Percentiles rank a stretch among this genome's conserved stretches.
phyloP scores from a whole-genome alignment of 2,888 invertebrate species.

The Tenodera sinensis region DNA sequence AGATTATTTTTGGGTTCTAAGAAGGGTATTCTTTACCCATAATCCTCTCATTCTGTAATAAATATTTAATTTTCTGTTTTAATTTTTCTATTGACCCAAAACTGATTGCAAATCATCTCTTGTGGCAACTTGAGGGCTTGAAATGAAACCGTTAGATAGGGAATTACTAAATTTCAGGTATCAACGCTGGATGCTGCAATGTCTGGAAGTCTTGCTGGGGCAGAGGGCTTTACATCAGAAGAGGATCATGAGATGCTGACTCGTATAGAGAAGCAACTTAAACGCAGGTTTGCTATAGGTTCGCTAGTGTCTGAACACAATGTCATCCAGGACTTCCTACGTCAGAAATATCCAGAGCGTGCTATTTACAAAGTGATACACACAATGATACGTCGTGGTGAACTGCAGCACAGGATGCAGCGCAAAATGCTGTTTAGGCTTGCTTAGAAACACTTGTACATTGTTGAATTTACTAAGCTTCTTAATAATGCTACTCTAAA shows the following conservation, averaged over 20 bases:
- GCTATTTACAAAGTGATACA: conserved; percentile 87
- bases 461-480: too few species aligned
- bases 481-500: too few species aligned
- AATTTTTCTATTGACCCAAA: too few species aligned
- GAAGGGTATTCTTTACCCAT: too few species aligned
- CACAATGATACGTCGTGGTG: conserved; percentile 92
- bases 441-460: not conserved
- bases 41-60: too few species aligned
- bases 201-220: conserved; percentile 87
- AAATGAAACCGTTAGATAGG: too few species aligned
- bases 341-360: conserved; percentile 78
- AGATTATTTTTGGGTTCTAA: too few species aligned
- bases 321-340: conserved; percentile 77
- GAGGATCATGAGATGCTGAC: conserved; percentile 89
- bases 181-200: conserved; percentile 95
- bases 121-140: too few species aligned
- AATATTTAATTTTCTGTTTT: too few species aligned
- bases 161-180: conserved; percentile 58
- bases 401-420: conserved; percentile 93
- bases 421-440: conserved; percentile 94
- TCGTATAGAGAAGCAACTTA: conserved; percentile 90
- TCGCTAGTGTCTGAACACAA: conserved; percentile 93
- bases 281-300: conserved; percentile 91
- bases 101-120: too few species aligned
- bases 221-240: conserved; percentile 95